Evolutionary conservation across 2,113 vertebrate species (phyloP).

Genomic region (Sus scrofa): DNA sequence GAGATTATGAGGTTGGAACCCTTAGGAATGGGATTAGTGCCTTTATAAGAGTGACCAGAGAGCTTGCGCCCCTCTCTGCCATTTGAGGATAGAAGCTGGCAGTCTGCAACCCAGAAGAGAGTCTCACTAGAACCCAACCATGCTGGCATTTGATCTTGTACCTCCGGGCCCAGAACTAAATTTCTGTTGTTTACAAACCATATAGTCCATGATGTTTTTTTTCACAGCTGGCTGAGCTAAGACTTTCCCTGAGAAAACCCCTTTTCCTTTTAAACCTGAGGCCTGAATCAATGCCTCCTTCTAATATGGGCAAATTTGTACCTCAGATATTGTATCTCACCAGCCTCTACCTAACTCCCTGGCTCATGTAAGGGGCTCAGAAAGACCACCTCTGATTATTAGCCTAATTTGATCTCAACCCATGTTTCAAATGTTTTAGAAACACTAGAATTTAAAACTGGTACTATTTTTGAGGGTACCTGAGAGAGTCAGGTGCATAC

Average conservation of each 20-base stretch:
- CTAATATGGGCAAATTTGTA: not conserved
- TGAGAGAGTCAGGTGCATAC: not conserved
- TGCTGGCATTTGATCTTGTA: not conserved
- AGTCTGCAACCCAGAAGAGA: not conserved
- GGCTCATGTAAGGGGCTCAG: not conserved
- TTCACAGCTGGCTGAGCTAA: not conserved
- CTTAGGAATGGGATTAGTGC: not conserved
- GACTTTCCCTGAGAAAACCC: not conserved
- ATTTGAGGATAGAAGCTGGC: accelerated
- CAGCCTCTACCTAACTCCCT: not conserved
- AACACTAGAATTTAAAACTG: not conserved
- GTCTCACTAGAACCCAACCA: not conserved
- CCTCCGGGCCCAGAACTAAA: not conserved
- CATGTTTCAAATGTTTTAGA: not conserved
- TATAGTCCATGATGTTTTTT: not conserved
- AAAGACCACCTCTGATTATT: not conserved
- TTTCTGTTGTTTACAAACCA: not conserved
- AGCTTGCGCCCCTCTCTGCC: not conserved
- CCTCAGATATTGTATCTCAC: not conserved
- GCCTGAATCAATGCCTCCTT: not conserved
- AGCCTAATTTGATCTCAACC: not conserved
- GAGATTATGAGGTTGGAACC: not conserved
- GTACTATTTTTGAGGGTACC: not conserved
- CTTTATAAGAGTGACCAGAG: not conserved
- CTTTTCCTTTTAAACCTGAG: not conserved